Evolutionary conservation across 2,113 vertebrate genomes (phyloP).

Genomic region (Numenius arquata): DNA sequence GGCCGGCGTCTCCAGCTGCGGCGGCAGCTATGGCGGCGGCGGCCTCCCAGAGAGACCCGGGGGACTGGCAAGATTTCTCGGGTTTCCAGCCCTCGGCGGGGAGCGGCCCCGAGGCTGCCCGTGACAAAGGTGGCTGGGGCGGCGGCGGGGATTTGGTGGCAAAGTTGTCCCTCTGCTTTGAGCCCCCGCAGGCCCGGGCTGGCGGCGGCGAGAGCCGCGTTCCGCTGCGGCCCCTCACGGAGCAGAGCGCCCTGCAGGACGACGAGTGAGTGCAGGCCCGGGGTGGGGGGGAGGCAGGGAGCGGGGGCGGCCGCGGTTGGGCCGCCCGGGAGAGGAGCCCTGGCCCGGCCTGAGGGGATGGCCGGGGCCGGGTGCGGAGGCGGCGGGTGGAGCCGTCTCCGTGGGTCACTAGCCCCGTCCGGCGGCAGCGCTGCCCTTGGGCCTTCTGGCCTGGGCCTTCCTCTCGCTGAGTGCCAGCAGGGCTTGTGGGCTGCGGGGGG

Average conservation of each 20-base stretch:
- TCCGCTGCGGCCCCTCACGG: conserved; percentile 85
- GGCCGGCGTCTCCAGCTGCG: not conserved
- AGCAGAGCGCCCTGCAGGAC: conserved; percentile 85
- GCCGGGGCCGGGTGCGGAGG: not conserved
- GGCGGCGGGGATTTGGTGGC: conserved; percentile 84
- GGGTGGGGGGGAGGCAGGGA: not conserved
- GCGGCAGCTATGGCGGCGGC: conserved; percentile 86
- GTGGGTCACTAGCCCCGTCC: not conserved
- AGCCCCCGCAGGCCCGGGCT: conserved; percentile 68
- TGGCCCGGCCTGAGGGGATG: not conserved
- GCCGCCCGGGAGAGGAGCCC: not conserved
- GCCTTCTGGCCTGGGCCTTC: not conserved
- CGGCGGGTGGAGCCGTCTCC: not conserved
- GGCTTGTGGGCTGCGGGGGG: not conserved
- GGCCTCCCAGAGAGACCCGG: conserved; percentile 83
- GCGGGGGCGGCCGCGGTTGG: too few relatives aligned
- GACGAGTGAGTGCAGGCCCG: conserved; percentile 87
- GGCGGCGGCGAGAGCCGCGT: conserved; percentile 76
- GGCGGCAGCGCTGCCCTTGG: not conserved
- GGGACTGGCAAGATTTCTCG: conserved; percentile 98
- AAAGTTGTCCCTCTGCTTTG: conserved; percentile 90
- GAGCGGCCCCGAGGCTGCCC: conserved; percentile 66
- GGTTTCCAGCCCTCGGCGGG: conserved; percentile 84
- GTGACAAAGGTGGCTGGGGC: conserved; percentile 37
- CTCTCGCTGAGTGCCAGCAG: not conserved